Evolutionary conservation across 2,797 vertebrate genomes (phyloP).

Genomic region (Acrocephalus scirpaceus): DNA sequence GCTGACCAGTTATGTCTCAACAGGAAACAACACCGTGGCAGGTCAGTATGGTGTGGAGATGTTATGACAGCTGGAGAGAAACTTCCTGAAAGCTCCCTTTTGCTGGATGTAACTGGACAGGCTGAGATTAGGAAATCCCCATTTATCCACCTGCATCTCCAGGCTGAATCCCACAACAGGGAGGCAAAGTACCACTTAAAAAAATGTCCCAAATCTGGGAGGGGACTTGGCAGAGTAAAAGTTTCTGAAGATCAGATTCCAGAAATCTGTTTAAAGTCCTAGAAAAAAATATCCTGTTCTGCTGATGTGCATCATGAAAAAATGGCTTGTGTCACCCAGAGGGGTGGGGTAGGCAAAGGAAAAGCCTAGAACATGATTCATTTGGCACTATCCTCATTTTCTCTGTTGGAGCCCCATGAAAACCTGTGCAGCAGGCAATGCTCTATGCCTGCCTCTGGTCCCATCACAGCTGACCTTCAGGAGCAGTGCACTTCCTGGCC

Average conservation of each 20-base stretch:
- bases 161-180: conserved; percentile 11
- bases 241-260: conserved; percentile 24
- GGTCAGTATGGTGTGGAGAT: rapidly evolving
- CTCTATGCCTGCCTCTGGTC: background rate
- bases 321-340: conserved; percentile 8
- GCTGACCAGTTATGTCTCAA: background rate
- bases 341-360: conserved; percentile 19
- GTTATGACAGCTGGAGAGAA: conserved; percentile 36
- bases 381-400: background rate
- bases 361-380: conserved; percentile 49
- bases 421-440: background rate
- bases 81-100: background rate
- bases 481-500: background rate
- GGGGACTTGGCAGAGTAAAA: background rate
- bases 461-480: background rate
- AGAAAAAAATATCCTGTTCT: conserved; percentile 38
- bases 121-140: conserved; percentile 24
- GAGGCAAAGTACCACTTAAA: conserved; percentile 10
- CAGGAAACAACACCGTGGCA: background rate
- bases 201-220: conserved; percentile 31
- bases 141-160: background rate
- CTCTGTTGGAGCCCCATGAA: background rate
- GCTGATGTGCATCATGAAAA: conserved; percentile 6
- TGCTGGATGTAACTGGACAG: background rate
- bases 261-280: conserved; percentile 46